phyloP scores from a whole-genome alignment of 2,113 vertebrate genomes.

The Proterorhinus semilunaris region DNA sequence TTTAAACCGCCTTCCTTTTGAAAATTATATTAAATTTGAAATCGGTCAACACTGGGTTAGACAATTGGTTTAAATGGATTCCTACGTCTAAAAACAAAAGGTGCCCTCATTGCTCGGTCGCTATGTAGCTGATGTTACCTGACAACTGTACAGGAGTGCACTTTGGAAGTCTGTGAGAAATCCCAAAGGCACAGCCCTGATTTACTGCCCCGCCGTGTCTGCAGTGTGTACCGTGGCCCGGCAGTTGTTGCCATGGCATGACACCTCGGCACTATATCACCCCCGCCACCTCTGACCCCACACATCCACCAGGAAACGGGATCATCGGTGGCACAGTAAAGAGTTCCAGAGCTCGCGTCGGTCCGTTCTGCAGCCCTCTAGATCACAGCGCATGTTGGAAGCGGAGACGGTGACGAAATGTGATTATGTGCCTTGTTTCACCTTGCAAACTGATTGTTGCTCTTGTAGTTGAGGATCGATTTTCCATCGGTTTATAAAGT shows the following conservation, averaged over 20 bases:
- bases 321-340: constrained; percentile 34
- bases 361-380: not conserved
- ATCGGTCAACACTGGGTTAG: too few relatives aligned
- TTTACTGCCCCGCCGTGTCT: constrained; percentile 56
- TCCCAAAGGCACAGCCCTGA: constrained; percentile 51
- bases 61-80: too few relatives aligned
- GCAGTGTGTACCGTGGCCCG: constrained; percentile 52
- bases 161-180: constrained; percentile 35
- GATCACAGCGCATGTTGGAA: too few relatives aligned
- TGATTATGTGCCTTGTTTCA: not conserved
- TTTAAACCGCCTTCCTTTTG: too few relatives aligned
- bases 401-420: not conserved
- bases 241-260: constrained; percentile 53
- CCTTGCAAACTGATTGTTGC: not conserved
- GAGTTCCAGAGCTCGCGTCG: constrained; percentile 11
- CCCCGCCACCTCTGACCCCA: constrained; percentile 27
- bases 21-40: too few relatives aligned
- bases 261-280: constrained; percentile 53
- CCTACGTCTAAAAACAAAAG: not conserved
- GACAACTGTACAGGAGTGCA: not conserved
- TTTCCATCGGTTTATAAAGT: constrained; percentile 16
- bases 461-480: not conserved
- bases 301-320: constrained; percentile 36
- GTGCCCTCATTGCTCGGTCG: not conserved
- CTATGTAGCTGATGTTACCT: not conserved